Percentiles rank a stretch among this genome's conserved stretches.
Evolutionary conservation across 2,888 invertebrate species (phyloP).

Genomic region (Mechanitis mazaeus): DNA sequence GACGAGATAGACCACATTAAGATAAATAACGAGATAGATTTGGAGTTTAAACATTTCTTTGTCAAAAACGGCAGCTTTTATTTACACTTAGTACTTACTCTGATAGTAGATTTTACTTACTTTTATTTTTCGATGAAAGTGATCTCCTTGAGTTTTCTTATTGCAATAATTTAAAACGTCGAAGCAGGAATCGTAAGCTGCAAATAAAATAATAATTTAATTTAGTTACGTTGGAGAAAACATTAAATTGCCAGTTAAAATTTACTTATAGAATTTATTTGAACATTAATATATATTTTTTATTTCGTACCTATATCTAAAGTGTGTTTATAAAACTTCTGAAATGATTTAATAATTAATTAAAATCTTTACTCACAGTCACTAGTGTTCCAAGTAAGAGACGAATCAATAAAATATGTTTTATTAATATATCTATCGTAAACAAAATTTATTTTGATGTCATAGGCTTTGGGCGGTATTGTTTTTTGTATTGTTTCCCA

Average conservation of each 20-base stretch:
- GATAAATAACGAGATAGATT: no score
- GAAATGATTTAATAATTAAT: neutral
- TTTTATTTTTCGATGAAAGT: slow-evolving; percentile 28
- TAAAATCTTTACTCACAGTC: slow-evolving; percentile 41
- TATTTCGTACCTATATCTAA: no score
- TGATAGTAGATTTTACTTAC: slow-evolving; percentile 33
- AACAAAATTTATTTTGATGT: slow-evolving; percentile 25
- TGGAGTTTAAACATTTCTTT: no score
- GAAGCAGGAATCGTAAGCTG: slow-evolving; percentile 37
- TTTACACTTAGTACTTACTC: no score
- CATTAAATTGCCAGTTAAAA: neutral
- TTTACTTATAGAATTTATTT: neutral
- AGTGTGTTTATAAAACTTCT: no score
- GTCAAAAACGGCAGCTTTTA: neutral
- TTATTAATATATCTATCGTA: slow-evolving; percentile 19
- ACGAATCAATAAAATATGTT: slow-evolving; percentile 26
- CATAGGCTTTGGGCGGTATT: slow-evolving; percentile 24
- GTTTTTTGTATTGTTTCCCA: slow-evolving; percentile 23
- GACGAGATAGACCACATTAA: no score
- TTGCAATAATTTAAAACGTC: slow-evolving; percentile 39
- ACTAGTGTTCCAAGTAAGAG: slow-evolving; percentile 36
- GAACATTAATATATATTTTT: slow-evolving; percentile 1
- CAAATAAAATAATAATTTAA: slow-evolving; percentile 21
- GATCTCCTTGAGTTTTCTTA: slow-evolving; percentile 22
- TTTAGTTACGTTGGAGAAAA: neutral